Evolutionary conservation across 2,888 invertebrate genomes (phyloP).

Genomic region (Seira musarum): DNA sequence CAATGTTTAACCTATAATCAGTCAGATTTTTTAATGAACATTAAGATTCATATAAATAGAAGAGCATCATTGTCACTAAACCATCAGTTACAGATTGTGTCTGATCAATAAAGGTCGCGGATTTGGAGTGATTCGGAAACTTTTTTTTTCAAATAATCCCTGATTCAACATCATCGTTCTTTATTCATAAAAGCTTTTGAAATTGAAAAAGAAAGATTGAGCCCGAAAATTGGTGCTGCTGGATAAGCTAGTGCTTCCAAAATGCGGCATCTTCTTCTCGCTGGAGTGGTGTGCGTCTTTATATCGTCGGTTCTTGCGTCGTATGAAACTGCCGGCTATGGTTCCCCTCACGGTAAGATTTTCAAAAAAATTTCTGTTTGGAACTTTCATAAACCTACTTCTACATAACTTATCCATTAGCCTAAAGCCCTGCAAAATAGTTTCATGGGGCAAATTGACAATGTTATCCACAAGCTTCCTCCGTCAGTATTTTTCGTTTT

Average conservation of each 20-base stretch:
- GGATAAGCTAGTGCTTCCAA: too few relatives aligned
- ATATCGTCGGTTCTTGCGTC: slow-evolving; percentile 50
- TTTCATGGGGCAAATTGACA: background rate
- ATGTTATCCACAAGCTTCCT: background rate
- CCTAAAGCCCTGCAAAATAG: too few relatives aligned
- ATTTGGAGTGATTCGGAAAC: too few relatives aligned
- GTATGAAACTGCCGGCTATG: slow-evolving; percentile 56
- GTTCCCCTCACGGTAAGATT: slow-evolving; percentile 45
- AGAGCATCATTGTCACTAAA: too few relatives aligned
- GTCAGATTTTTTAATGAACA: background rate
- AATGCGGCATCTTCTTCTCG: slow-evolving; percentile 51
- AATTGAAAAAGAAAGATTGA: too few relatives aligned
- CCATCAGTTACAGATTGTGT: too few relatives aligned
- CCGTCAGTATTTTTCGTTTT: slow-evolving; percentile 16
- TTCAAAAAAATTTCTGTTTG: background rate
- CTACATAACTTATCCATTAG: too few relatives aligned
- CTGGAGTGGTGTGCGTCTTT: slow-evolving; percentile 43
- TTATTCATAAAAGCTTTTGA: background rate
- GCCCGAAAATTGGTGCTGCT: too few relatives aligned
- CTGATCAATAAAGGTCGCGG: too few relatives aligned
- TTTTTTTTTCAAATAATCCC: background rate
- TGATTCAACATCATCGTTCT: background rate
- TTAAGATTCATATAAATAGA: background rate
- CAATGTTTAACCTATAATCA: slow-evolving; percentile 10
- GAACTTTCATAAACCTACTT: background rate